Evolutionary conservation across 2,888 invertebrate species (phyloP).

Genomic region (Aspidiotus rigidus): DNA sequence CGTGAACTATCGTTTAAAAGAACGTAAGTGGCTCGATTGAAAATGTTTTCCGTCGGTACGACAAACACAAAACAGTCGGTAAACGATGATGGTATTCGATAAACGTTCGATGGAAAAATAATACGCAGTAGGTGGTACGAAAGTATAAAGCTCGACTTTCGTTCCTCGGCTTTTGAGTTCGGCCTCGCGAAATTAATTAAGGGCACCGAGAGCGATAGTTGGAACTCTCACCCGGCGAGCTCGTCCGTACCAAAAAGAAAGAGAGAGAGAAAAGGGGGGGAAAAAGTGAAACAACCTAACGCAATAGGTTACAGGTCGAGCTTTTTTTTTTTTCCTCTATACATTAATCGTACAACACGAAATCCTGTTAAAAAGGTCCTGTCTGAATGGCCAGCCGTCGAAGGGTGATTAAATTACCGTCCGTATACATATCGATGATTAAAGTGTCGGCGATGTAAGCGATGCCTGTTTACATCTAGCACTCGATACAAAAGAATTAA

Average conservation of each 20-base stretch:
- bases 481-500: neutral
- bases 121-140: slow-evolving; percentile 4
- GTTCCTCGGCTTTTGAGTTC: neutral
- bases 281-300: neutral
- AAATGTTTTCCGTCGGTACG: neutral
- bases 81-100: neutral
- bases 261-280: neutral
- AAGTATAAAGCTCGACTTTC: neutral
- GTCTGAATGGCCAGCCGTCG: neutral
- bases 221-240: neutral
- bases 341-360: neutral
- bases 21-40: slow-evolving; percentile 4
- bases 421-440: neutral
- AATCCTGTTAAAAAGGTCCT: neutral
- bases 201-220: neutral
- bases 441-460: neutral
- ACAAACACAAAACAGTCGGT: slow-evolving; percentile 4
- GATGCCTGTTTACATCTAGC: neutral
- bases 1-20: neutral
- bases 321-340: neutral
- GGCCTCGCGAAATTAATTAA: neutral
- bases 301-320: neutral
- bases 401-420: slow-evolving; percentile 2
- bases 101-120: neutral
- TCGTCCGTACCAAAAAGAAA: too few species aligned